Base-by-base conservation (phyloP, 2,888 invertebrate species). In the Notodonta dromedarius region DNA sequence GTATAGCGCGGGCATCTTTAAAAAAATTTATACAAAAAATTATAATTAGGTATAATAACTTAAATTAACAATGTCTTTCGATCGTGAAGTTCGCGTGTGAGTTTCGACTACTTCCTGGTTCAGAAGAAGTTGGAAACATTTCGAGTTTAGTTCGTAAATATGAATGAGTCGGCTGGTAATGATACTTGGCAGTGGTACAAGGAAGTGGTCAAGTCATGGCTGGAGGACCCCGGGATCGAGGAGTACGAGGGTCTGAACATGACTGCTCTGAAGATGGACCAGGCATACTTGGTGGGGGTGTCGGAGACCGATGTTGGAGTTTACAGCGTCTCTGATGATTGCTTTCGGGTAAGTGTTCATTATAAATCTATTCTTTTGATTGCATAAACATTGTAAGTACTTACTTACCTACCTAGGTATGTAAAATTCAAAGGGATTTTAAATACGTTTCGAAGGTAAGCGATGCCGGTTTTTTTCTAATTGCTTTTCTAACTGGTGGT, bases 251-350 rank as follows among this genome's bases (percentile, higher is more conserved):
- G 94, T 16, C 88, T 95, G 58, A 91, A 95, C 75, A 89, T 96
- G 88, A 91, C 94, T 0, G 84, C 93, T 11, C 80, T 97, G 76
- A 84, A 86, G 66, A 94, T 95, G 78, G 96, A 97, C 78, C 90
- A 97, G 86, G 96, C 96, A 0, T 97, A 95, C 75, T 85, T 94
- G 74, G 87, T 90, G 62, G 88, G 94, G 44, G 72, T 68, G 59
- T 83, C 90, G 12, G 88, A 88, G 24, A 79, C 78, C 7, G 82
- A 84, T 62, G 88, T 94, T 12, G 95, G 94, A 78, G 87, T 96
- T 5, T 97, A 96, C 78, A 91, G 94, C 32, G 94, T 96, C 0
- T 96, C 96, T 16, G 94, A 95, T 60, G 96, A 96, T 76, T 97
- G 97, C 78, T 94, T 95, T 79, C 91, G 94, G 86, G 97, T 97